Evolutionary conservation across 2,888 invertebrate species (phyloP), one percentile per base, ranked within the genome.

Genomic region (Eupithecia tripunctaria): DNA sequence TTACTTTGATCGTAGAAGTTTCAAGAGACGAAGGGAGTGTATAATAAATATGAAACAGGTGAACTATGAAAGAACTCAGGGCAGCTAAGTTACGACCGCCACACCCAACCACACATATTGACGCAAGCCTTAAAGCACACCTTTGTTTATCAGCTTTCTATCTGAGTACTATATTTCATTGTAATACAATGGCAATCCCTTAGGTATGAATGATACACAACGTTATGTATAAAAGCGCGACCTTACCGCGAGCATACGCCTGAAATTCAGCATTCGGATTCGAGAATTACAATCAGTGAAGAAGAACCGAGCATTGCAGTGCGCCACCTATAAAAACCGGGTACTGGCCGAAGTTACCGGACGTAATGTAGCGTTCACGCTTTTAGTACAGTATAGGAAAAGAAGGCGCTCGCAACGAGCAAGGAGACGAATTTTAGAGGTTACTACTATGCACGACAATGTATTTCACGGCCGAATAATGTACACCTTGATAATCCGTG

Each of bases 121-220:
- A 91, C 91, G 88, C 84, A 87, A 88, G 81, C 82, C 84, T 82
- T 85, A 84, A 80, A 32, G 79, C 82, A 87, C 89, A 88, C 92
- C 92, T 89, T 89, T 90, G 91, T 93, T 92, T 92, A 90, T 90
- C 87, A 84, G 81, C 82, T 85, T 87, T 89, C 85, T 87, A 86
- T 88, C 84, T 82, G 85, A 89, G 83, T 85, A 87, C 82, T 79
- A 77, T 79, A 77, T 77, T 76, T 79, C 75, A 81, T 79, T 78
- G 76, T 32, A 32, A 76, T 67, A 71, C 73, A 51, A 51, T 51
- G 68, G 67, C 62, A 56, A 63, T 47, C 69, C 38, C 47, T 68
- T 29, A 66, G 56, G 56, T 43, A 29, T 59, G 47, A 62, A 29
- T 59, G 47, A 62, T 62, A 71, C 36, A 60, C 36, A 60, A 74